Base-by-base conservation (phyloP, 2,113 vertebrate species). In the Hystrix cristata region DNA sequence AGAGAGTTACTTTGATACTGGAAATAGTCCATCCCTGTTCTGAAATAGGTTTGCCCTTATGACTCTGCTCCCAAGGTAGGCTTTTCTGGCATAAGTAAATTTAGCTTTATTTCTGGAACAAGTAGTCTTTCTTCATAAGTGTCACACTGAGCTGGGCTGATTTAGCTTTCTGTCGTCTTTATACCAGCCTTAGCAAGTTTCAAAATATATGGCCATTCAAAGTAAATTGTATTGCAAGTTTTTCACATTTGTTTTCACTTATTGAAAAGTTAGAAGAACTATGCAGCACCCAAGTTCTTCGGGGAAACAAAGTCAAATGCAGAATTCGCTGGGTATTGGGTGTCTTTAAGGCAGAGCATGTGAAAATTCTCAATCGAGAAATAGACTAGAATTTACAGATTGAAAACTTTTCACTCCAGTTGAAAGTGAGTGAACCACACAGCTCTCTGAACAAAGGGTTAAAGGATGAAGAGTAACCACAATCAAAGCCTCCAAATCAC, bases 101-200 rank as follows among this genome's bases (percentile, higher is more conserved):
- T 97, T 95, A 97, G 96, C 94, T 97, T 98, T 95, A 97, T 96
- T 98, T 98, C 96, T 97, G 76, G 95, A 97, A 96, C 95, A 97
- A 96, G 84, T 92, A 95, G 84, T 97, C 97, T 97, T 98, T 98
- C 97, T 97, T 98, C 96, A 85, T 97, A 96, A 95, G 90, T 97
- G 96, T 97, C 97, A 94, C 87, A 95, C 95, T 76, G 97, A 97
- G 87, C 96, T 65, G 78, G 94, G 94, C 88, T 97, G 92, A 97
- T 92, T 96, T 97, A 97, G 96, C 90, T 96, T 97, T 87, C 94
- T 96, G 55, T 94, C 98, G 98, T 79, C 96, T 98, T 97, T 98
- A 96, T 81, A 96, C 72, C 84, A 95, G 94, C 72, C 95, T 96
- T 95, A 87, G 43, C 96, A 97, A 98, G 89, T 96, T 97, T 96